phyloP scores from a whole-genome alignment of 1,140 invertebrate genomes.

The Macrotrachela quadricornifera region DNA sequence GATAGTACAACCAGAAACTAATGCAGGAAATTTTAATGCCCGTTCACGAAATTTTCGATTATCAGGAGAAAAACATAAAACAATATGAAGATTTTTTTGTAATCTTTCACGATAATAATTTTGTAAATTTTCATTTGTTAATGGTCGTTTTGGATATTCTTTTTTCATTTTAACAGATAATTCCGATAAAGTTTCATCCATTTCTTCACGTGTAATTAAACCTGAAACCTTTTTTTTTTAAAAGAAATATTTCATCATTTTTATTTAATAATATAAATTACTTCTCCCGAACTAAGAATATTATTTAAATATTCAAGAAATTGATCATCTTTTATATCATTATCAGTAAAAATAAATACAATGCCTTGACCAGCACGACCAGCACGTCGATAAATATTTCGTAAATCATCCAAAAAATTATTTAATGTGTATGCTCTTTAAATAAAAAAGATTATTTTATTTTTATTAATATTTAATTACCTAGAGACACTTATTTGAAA shows the following conservation, averaged over 20 bases:
- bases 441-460: slow-evolving; percentile 29
- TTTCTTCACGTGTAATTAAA: too few relatives aligned
- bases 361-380: slow-evolving; percentile 35
- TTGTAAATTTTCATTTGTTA: too few relatives aligned
- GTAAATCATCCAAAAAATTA: slow-evolving; percentile 77
- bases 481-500: slow-evolving; percentile 62
- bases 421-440: slow-evolving; percentile 51
- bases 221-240: too few relatives aligned
- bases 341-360: slow-evolving; percentile 32
- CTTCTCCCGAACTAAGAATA: slow-evolving; percentile 29
- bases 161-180: too few relatives aligned
- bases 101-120: slow-evolving; percentile 15
- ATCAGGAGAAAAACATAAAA: slow-evolving; percentile 28
- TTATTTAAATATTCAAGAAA: slow-evolving; percentile 31
- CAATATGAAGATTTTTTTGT: slow-evolving; percentile 26
- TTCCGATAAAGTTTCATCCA: too few relatives aligned
- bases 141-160: too few relatives aligned
- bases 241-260: too few relatives aligned
- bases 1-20: slow-evolving; percentile 31
- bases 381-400: slow-evolving; percentile 52
- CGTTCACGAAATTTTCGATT: slow-evolving; percentile 27
- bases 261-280: too few relatives aligned
- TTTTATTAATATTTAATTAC: slow-evolving; percentile 20
- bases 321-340: slow-evolving; percentile 32
- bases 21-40: slow-evolving; percentile 28